A percentile compares a stretch with the other conserved stretches of the same genome.
Conservation (phyloP, 2,888 invertebrate genomes). For the Perizoma affinitatum region DNA sequence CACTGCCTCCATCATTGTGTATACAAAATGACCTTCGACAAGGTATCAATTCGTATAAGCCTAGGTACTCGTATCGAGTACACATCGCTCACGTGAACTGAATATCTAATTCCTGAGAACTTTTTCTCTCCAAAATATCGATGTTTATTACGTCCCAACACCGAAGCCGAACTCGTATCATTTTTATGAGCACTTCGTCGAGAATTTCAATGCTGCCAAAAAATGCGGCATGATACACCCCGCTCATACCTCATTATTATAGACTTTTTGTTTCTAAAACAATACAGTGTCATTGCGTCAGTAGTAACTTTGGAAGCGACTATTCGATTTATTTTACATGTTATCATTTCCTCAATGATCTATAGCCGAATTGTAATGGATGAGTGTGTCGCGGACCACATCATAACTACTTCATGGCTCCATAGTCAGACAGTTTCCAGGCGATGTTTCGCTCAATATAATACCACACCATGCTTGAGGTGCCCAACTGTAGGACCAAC, state of each 20-base stretch:
- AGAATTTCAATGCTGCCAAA: slow-evolving; percentile 29
- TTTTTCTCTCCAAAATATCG: slow-evolving; percentile 40
- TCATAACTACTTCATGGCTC: too few relatives aligned
- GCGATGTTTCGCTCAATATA: too few relatives aligned
- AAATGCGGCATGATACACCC: slow-evolving; percentile 15
- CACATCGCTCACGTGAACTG: slow-evolving; percentile 35
- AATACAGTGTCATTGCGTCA: background rate
- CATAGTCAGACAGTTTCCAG: too few relatives aligned
- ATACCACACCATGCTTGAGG: too few relatives aligned
- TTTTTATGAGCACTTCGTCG: slow-evolving; percentile 38
- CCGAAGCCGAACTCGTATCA: slow-evolving; percentile 37
- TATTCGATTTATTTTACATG: background rate
- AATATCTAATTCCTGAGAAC: slow-evolving; percentile 40
- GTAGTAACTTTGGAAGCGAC: background rate
- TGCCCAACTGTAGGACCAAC: too few relatives aligned
- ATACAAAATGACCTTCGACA: slow-evolving; percentile 13
- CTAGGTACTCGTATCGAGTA: slow-evolving; percentile 34
- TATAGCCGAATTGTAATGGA: too few relatives aligned
- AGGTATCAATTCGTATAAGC: slow-evolving; percentile 24
- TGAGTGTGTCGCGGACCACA: too few relatives aligned
- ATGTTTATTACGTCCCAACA: slow-evolving; percentile 35
- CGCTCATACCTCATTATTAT: slow-evolving; percentile 7
- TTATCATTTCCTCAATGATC: too few relatives aligned
- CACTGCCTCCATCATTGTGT: slow-evolving; percentile 4
- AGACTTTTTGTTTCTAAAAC: slow-evolving; percentile 13